Conservation (phyloP, 2,888 invertebrate species). For the Lutraria lutraria region DNA sequence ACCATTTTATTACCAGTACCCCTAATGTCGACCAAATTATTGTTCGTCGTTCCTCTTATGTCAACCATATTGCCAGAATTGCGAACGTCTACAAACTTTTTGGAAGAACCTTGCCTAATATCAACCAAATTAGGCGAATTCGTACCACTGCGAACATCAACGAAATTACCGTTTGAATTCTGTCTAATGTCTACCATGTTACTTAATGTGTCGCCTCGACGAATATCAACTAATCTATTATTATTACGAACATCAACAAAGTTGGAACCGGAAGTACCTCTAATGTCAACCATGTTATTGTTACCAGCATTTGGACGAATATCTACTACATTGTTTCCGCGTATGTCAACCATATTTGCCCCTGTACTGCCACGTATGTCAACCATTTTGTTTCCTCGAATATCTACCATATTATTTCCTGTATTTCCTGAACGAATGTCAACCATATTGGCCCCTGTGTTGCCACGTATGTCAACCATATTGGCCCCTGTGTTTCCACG, state of each 20-base stretch:
- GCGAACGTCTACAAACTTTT: conserved; percentile 35
- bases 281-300: conserved; percentile 1
- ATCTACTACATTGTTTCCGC: conserved; percentile 13
- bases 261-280: background rate
- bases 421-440: background rate
- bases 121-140: conserved; percentile 37
- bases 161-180: conserved; percentile 14
- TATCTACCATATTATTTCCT: background rate
- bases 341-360: background rate
- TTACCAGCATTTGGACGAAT: background rate
- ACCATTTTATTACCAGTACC: conserved; percentile 18
- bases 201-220: background rate
- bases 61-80: conserved; percentile 20
- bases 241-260: conserved; percentile 8
- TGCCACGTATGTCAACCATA: conserved; percentile 37
- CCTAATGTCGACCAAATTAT: conserved; percentile 29
- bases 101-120: conserved; percentile 11
- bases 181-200: conserved; percentile 33
- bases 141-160: conserved; percentile 18
- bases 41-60: background rate
- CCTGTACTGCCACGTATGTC: conserved; percentile 23
- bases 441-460: background rate
- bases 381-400: conserved; percentile 29
- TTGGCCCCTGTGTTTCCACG: background rate
- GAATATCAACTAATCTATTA: conserved; percentile 18